A percentile compares a stretch with the other conserved stretches of the same genome.
These are phyloP conservation scores for Ctena decussata DNA, from an alignment of 2,888 invertebrate species.

Conservation along the genomic window DNA sequence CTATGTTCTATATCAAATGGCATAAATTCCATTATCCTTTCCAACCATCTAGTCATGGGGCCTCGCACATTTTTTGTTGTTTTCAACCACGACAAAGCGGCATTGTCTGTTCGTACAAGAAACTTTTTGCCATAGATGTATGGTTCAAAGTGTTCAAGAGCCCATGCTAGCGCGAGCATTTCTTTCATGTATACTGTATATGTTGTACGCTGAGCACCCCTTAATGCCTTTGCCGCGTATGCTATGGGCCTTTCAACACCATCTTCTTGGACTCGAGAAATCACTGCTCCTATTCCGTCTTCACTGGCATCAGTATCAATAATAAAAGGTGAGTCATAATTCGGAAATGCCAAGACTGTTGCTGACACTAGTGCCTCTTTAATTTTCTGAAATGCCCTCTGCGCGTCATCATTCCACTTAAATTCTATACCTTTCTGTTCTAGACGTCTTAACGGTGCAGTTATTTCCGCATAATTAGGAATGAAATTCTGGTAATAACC, in stretches of 20 bases:
- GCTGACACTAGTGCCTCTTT: neutral
- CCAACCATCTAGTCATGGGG: neutral
- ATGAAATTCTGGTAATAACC: slow-evolving; percentile 15
- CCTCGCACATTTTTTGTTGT: neutral
- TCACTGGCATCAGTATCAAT: slow-evolving; percentile 45
- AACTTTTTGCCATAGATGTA: slow-evolving; percentile 16
- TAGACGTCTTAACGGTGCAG: neutral
- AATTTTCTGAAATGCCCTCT: neutral
- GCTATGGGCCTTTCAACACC: slow-evolving; percentile 33
- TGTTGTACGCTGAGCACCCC: slow-evolving; percentile 7
- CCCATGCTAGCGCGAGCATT: slow-evolving; percentile 6
- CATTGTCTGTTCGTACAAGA: slow-evolving; percentile 25
- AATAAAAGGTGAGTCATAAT: slow-evolving; percentile 10
- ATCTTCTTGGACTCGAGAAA: slow-evolving; percentile 33
- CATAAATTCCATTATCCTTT: slow-evolving; percentile 7
- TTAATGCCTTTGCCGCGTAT: slow-evolving; percentile 24
- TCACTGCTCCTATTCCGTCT: slow-evolving; percentile 29
- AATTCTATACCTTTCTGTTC: neutral
- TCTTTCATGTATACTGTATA: slow-evolving; percentile 30
- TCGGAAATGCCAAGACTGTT: slow-evolving; percentile 5
- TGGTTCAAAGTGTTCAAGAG: slow-evolving; percentile 9
- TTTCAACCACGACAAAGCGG: neutral
- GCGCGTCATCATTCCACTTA: neutral
- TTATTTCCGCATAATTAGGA: neutral
- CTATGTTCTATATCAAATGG: slow-evolving; percentile 10